These are phyloP conservation scores for Colius striatus DNA, from an alignment of 2,113 vertebrate genomes.

Conservation along the genomic window DNA sequence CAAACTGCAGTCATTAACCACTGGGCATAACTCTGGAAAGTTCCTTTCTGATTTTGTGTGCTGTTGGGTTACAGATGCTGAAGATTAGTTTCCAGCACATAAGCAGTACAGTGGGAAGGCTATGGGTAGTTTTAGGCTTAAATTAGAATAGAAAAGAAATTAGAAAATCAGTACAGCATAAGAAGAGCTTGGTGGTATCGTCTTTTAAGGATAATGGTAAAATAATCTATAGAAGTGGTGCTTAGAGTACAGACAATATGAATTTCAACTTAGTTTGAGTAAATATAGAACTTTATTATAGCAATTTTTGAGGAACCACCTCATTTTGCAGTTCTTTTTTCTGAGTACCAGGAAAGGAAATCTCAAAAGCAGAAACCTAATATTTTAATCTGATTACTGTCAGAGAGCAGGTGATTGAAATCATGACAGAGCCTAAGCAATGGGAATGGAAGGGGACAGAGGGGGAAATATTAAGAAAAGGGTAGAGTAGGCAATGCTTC, in stretches of 20 bases:
- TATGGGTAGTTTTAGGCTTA: conserved; percentile 22
- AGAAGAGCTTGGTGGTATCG: conserved; percentile 24
- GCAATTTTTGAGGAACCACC: conserved; percentile 35
- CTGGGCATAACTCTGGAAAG: conserved; percentile 43
- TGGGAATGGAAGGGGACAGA: background rate
- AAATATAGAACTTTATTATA: background rate
- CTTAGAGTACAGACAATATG: background rate
- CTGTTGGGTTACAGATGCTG: conserved; percentile 25
- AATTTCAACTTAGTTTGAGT: background rate
- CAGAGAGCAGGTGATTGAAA: conserved; percentile 31
- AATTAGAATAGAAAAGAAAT: conserved; percentile 46
- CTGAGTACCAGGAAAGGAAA: conserved; percentile 3
- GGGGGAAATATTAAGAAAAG: background rate
- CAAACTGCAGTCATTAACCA: conserved; percentile 38
- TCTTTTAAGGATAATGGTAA: background rate
- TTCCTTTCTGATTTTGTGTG: conserved; percentile 22
- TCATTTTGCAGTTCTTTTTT: conserved; percentile 12
- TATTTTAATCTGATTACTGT: conserved; percentile 64
- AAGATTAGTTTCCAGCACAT: conserved; percentile 35
- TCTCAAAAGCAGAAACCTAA: conserved; percentile 17
- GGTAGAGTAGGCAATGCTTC: background rate
- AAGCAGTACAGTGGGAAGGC: background rate
- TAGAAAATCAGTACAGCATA: conserved; percentile 14
- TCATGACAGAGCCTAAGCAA: conserved; percentile 26
- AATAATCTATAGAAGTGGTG: background rate